Evolutionary conservation across 2,113 vertebrate genomes (phyloP).

Genomic region (Psettodes erumei): DNA sequence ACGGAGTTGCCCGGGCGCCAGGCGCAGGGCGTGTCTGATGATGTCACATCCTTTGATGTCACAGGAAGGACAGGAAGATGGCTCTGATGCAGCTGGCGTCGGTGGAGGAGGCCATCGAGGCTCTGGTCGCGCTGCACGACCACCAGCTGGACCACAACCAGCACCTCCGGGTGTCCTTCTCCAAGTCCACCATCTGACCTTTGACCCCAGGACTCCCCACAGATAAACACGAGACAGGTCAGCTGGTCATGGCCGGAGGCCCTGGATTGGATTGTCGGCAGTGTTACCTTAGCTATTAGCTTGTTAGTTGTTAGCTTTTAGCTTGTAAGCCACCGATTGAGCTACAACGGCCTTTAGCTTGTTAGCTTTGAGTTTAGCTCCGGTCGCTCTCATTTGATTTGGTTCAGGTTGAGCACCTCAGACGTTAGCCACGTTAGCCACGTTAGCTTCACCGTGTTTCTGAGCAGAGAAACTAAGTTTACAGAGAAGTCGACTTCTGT

Average conservation of each 20-base stretch:
- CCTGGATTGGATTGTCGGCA: background rate
- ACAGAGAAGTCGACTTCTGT: no score
- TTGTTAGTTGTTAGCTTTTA: background rate
- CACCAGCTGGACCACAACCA: slow-evolving; percentile 71
- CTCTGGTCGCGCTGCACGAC: slow-evolving; percentile 64
- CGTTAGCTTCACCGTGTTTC: no score
- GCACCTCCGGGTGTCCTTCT: slow-evolving; percentile 71
- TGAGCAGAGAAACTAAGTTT: no score
- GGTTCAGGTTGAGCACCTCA: no score
- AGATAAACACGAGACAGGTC: background rate
- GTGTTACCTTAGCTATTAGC: background rate
- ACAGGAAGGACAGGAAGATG: slow-evolving; percentile 74
- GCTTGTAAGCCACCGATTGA: background rate
- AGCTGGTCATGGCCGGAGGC: background rate
- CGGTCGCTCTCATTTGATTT: background rate
- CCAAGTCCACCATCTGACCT: slow-evolving; percentile 64
- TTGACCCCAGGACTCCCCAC: background rate
- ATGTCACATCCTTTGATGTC: slow-evolving; percentile 46
- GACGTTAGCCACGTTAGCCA: background rate
- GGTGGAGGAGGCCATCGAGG: slow-evolving; percentile 70
- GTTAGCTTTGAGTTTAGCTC: background rate
- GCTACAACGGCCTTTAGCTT: background rate
- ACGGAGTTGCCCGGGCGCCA: no score
- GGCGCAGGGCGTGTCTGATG: background rate
- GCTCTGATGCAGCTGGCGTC: slow-evolving; percentile 70